Evolutionary conservation across 2,888 invertebrate species (phyloP).

Genomic region (Eupithecia subfuscata): DNA sequence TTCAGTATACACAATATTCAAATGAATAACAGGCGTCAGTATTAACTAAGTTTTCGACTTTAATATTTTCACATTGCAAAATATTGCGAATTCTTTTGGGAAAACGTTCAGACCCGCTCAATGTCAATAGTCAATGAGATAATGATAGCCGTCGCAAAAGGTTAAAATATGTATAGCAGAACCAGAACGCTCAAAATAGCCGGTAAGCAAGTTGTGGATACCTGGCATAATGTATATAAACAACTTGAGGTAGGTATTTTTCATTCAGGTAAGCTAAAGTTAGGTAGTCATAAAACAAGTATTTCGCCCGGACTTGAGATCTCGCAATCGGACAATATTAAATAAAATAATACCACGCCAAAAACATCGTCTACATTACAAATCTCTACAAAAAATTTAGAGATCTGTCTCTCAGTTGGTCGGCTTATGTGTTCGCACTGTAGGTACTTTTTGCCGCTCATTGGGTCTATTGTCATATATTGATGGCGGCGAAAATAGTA

Average conservation of each 20-base stretch:
- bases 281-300: not conserved
- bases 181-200: not conserved
- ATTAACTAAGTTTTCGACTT: not conserved
- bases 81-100: conserved; percentile 5
- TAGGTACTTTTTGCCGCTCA: no score
- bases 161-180: conserved; percentile 7
- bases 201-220: not conserved
- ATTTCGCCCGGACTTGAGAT: not conserved
- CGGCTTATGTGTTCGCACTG: no score
- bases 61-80: not conserved
- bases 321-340: not conserved
- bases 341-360: not conserved
- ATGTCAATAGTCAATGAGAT: conserved; percentile 11
- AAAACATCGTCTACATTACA: no score
- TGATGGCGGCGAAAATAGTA: no score
- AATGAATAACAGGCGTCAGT: not conserved
- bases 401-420: no score
- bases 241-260: not conserved
- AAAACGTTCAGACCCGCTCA: conserved; percentile 1
- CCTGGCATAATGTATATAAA: not conserved
- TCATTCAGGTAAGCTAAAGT: not conserved
- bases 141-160: not conserved
- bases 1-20: not conserved
- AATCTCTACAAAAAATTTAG: no score
- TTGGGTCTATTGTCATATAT: no score